These are phyloP conservation scores for Urocynchramus pylzowi DNA, from an alignment of 2,113 vertebrate genomes.

Conservation along the genomic window DNA sequence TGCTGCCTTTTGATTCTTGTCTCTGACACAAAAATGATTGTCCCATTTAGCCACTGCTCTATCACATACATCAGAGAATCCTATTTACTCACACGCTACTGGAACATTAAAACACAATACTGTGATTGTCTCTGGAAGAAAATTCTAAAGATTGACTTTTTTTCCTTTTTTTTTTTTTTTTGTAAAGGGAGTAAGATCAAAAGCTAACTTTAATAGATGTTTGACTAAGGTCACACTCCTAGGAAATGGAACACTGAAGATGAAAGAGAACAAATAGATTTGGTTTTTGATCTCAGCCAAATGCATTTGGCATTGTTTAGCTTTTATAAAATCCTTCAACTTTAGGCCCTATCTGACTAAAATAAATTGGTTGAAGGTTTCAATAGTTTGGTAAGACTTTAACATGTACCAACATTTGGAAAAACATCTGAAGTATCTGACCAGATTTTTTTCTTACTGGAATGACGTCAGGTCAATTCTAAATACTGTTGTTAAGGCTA, in stretches of 20 bases:
- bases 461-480: not conserved
- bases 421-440: not conserved
- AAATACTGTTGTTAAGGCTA: not conserved
- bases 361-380: slow-evolving; percentile 60
- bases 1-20: slow-evolving; percentile 74
- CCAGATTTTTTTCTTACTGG: not conserved
- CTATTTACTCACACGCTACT: slow-evolving; percentile 75
- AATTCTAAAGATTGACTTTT: slow-evolving; percentile 71
- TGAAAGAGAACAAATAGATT: slow-evolving; percentile 79
- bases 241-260: slow-evolving; percentile 81
- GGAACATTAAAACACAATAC: slow-evolving; percentile 75
- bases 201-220: slow-evolving; percentile 84
- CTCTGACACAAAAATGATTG: slow-evolving; percentile 74
- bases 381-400: slow-evolving; percentile 57
- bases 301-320: slow-evolving; percentile 82
- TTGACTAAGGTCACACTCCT: slow-evolving; percentile 81
- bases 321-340: slow-evolving; percentile 76
- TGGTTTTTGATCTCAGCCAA: slow-evolving; percentile 76
- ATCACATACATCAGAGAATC: slow-evolving; percentile 75
- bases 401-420: not conserved
- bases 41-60: slow-evolving; percentile 70
- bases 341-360: slow-evolving; percentile 58
- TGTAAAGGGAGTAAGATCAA: slow-evolving; percentile 64
- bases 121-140: slow-evolving; percentile 73
- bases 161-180: not conserved